Conservation (phyloP, 2,888 invertebrate genomes). For the Andrena trimmerana region DNA sequence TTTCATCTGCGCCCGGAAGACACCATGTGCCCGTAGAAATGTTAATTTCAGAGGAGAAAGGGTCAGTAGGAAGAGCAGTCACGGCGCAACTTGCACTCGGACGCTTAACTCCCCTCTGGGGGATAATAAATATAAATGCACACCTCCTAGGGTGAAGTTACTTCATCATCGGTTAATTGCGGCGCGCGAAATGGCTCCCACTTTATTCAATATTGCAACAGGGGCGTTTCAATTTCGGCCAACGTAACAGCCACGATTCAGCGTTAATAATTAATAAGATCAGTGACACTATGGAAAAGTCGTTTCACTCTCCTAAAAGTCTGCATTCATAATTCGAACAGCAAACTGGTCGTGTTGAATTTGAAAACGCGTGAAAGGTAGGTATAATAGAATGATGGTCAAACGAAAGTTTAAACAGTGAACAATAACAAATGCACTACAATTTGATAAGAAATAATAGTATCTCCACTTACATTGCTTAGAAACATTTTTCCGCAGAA, state of each 20-base stretch:
- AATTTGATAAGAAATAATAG: too few species aligned
- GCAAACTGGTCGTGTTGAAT: neutral
- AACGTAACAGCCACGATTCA: neutral
- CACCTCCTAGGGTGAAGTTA: slow-evolving; percentile 30
- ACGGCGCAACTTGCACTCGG: slow-evolving; percentile 20
- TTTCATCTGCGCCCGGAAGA: slow-evolving; percentile 13
- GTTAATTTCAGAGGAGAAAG: slow-evolving; percentile 40
- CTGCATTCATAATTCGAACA: neutral
- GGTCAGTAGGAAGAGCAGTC: slow-evolving; percentile 46
- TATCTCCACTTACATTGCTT: too few species aligned
- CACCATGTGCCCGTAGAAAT: slow-evolving; percentile 37
- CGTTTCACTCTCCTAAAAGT: neutral
- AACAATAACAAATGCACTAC: neutral
- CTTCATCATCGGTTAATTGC: slow-evolving; percentile 53
- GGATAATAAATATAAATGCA: slow-evolving; percentile 48
- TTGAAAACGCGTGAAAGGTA: neutral
- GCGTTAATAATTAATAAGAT: neutral
- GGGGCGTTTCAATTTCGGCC: slow-evolving; percentile 8
- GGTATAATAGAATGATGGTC: neutral
- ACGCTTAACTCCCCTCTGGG: slow-evolving; percentile 46
- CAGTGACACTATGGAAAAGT: neutral
- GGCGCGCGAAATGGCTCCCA: slow-evolving; percentile 20
- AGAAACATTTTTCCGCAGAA: too few species aligned
- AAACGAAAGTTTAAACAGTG: neutral
- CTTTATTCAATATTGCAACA: slow-evolving; percentile 14